phyloP scores from a whole-genome alignment of 2,113 vertebrate genomes.

The Anhinga anhinga region DNA sequence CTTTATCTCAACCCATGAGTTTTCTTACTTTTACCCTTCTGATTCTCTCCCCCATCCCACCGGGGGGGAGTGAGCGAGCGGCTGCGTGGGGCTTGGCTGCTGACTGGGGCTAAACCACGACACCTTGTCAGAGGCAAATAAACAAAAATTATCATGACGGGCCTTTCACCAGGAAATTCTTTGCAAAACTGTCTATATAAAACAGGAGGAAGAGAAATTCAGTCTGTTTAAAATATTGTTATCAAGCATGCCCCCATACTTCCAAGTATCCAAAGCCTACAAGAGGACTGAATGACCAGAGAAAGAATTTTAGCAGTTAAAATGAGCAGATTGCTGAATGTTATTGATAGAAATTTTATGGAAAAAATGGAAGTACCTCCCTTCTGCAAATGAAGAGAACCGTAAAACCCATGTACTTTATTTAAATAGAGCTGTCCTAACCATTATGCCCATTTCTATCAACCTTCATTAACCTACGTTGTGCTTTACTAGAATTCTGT shows the following conservation, averaged over 20 bases:
- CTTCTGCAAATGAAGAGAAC: not conserved
- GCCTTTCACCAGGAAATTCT: not conserved
- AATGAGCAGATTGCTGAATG: not conserved
- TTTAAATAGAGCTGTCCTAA: not conserved
- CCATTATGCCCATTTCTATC: not conserved
- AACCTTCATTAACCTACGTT: not conserved
- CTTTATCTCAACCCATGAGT: too few species aligned
- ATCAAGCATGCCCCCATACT: not conserved
- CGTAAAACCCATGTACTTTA: not conserved
- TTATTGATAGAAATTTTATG: not conserved
- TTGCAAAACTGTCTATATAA: not conserved
- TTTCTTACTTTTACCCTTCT: too few species aligned
- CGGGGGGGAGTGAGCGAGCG: too few species aligned
- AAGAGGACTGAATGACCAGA: not conserved
- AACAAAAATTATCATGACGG: rapidly evolving
- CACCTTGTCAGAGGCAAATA: not conserved
- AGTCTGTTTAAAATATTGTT: not conserved
- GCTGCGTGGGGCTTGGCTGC: too few species aligned
- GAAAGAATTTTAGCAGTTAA: not conserved
- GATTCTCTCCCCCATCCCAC: too few species aligned
- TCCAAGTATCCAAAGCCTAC: not conserved
- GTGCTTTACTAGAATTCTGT: not conserved
- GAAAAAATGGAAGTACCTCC: not conserved
- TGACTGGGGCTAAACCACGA: too few species aligned
- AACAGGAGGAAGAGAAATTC: not conserved